These are phyloP conservation scores for Daboia siamensis DNA, from an alignment of 2,113 vertebrate species.

Conservation along the genomic window DNA sequence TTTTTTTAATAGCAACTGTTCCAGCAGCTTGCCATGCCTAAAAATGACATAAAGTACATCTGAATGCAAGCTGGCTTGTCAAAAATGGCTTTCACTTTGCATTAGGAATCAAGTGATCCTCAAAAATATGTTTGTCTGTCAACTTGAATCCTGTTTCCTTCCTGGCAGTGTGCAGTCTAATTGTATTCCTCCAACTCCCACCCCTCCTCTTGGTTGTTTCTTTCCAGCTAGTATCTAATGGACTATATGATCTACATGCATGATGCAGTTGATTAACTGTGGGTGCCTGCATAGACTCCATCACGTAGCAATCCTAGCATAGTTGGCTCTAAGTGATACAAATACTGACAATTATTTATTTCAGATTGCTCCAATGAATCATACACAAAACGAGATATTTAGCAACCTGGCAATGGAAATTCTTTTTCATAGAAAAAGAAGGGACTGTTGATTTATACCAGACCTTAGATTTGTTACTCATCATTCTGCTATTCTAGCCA, in stretches of 20 bases:
- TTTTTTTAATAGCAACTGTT: constrained; percentile 33
- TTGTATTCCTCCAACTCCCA: constrained; percentile 57
- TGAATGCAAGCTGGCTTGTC: constrained; percentile 57
- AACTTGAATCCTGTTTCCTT: constrained; percentile 57
- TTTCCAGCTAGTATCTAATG: constrained; percentile 63
- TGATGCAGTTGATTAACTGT: constrained; percentile 60
- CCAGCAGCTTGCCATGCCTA: constrained; percentile 45
- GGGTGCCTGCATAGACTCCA: constrained; percentile 57
- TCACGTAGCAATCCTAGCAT: constrained; percentile 52
- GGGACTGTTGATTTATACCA: constrained; percentile 45
- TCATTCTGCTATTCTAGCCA: constrained; percentile 29
- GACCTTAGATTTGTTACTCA: constrained; percentile 36
- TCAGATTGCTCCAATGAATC: constrained; percentile 54
- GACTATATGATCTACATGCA: constrained; percentile 57
- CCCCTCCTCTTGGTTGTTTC: constrained; percentile 60
- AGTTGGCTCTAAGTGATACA: constrained; percentile 61
- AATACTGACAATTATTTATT: constrained; percentile 62
- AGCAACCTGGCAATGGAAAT: constrained; percentile 62
- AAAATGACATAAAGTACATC: constrained; percentile 42
- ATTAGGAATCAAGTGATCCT: constrained; percentile 57
- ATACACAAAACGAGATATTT: constrained; percentile 62
- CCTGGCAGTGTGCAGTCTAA: constrained; percentile 58
- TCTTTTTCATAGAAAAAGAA: constrained; percentile 43
- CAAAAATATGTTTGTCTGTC: constrained; percentile 66
- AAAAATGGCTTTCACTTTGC: constrained; percentile 54